Base-by-base conservation (phyloP, 2,797 vertebrate species). In the Eidolon dupreanum region DNA sequence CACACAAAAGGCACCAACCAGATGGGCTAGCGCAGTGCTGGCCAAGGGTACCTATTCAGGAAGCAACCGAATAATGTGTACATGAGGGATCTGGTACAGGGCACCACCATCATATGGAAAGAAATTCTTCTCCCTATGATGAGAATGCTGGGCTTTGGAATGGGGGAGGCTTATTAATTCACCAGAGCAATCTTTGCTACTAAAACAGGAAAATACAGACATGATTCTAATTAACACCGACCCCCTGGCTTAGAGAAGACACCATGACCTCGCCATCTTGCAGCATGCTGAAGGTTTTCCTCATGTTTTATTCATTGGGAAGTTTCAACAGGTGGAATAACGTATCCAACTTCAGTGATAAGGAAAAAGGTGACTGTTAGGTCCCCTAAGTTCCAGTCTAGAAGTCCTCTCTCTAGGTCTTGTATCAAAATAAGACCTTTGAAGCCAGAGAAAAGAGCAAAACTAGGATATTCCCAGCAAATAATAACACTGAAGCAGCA, bases 301-400 rank as follows among this genome's bases (percentile, higher is more conserved):
- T 96, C 8, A 0, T 55, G 26, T 22, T 75, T 70, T 85, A 57
- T 36, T 88, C 57, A 81, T 1, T 49, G 55, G 36, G 53, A 81
- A 22, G n/a, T 71, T 77, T 65, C 24, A 41, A 82, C 71, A 81
- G 46, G 36, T 26, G 24, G 70, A 65, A 65, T 36, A 93, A 73
- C 8, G 43, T n/a, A 79, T 4, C 53, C 17, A 31, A 65, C 55
- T 66, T 86, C 8, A 74, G 63, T 5, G 3, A 82, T 71, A 73
- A 94, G 68, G 73, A 77, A 73, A 79, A 93, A 84, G 49, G n/a
- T 74, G 75, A 78, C 31, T 8, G 3, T 38, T 53, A 85, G 73
- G 59, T 26, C 26, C 36, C 94, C 70, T 94, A 55, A 33, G 13
- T 93, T 70, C 49, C 5, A 49, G 65, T 46, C 41, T 61, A 75